Base-by-base conservation (phyloP, 2,888 invertebrate genomes). In the Protodeltote pygarga region DNA sequence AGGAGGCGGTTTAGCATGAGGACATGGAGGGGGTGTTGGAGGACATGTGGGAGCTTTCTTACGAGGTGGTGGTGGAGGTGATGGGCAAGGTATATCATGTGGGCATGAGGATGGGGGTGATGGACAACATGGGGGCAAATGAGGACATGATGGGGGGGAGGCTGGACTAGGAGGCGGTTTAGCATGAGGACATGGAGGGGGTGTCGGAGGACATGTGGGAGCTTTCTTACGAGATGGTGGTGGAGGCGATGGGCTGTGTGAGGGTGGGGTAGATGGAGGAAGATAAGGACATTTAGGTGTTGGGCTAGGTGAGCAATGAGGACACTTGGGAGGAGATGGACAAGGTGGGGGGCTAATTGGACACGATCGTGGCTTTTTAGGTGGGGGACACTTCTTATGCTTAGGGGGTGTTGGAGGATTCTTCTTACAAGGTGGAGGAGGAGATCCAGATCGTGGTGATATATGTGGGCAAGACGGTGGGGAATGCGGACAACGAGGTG, bases 391-490 rank as follows among this genome's bases (percentile, higher is more conserved):
- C n/a, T n/a, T n/a, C n/a, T n/a, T n/a, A n/a, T n/a, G n/a, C n/a
- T n/a, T n/a, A n/a, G n/a, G n/a, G n/a, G n/a, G n/a, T n/a, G n/a
- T n/a, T n/a, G n/a, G n/a, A n/a, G n/a, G n/a, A n/a, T n/a, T n/a
- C n/a, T n/a, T n/a, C n/a, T n/a, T n/a, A n/a, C 21, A 32, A 4
- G 31, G 28, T 6, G 27, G 21, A 29, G 23, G 25, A 5, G 41
- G 47, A 2, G 33, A 23, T 9, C 20, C 19, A 2, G 32, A 21
- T 3, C 19, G 8, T 13, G 34, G 25, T 5, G 23, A 8, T 10
- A 10, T 11, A 5, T 20, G 45, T 3, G 34, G 24, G 6, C 27
- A 28, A 2, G 32, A 19, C 6, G 15, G 19, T 13, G 24, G 29
- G 2, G 13, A 32, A 32, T 11, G 14, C n/a, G 21, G 21, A 21